Evolutionary conservation across 2,888 invertebrate genomes (phyloP).

Genomic region (Gymnoscelis rufifasciata): DNA sequence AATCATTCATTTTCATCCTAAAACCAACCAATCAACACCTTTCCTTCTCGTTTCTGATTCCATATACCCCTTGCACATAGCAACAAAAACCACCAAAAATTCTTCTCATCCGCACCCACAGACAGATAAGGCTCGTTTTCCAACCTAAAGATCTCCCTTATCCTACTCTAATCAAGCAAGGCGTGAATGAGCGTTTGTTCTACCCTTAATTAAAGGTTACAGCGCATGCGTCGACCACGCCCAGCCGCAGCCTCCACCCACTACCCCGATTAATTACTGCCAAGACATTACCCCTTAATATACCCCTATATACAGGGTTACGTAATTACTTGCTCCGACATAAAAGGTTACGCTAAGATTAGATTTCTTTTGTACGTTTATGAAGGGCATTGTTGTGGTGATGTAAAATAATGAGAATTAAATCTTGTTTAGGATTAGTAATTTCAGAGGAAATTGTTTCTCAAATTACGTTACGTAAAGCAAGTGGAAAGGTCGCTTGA

Average conservation of each 20-base stretch:
- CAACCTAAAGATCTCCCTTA: conserved; percentile 23
- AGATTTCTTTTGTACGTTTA: conserved; percentile 14
- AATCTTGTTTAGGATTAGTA: neutral
- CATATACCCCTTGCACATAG: neutral
- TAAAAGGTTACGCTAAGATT: conserved; percentile 14
- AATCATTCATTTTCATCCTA: too few species aligned
- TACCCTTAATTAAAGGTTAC: conserved; percentile 62
- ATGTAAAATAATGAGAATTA: conserved; percentile 9
- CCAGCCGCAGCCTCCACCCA: conserved; percentile 69
- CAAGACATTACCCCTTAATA: conserved; percentile 75
- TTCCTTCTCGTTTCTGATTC: neutral
- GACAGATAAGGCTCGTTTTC: conserved; percentile 35
- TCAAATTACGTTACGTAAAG: neutral
- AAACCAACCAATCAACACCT: neutral
- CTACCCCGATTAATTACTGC: conserved; percentile 65
- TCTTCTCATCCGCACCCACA: too few species aligned
- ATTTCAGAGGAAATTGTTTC: neutral
- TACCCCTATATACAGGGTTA: conserved; percentile 53
- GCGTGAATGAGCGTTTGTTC: conserved; percentile 72
- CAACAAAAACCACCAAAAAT: neutral
- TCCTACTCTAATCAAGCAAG: conserved; percentile 63
- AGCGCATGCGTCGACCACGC: conserved; percentile 74
- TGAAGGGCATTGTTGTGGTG: conserved; percentile 6
- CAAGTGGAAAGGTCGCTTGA: neutral
- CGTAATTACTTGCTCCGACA: conserved; percentile 30